Evolutionary conservation across 2,888 invertebrate genomes (phyloP).

Genomic region (Cosmorhoe ocellata): DNA sequence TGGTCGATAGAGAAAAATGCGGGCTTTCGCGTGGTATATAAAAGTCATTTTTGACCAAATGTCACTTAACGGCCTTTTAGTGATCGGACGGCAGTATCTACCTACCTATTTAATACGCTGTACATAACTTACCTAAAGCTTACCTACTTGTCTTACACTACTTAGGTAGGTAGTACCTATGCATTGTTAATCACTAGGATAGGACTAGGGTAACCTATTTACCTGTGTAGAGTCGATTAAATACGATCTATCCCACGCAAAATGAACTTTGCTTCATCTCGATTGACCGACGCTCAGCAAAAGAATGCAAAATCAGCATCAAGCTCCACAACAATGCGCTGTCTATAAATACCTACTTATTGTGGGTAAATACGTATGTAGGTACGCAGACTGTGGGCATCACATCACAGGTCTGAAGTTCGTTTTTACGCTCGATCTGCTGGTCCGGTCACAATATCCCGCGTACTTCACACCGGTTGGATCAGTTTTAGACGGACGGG

Average conservation of each 20-base stretch:
- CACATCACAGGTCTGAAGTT: constrained; percentile 29
- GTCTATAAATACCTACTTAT: constrained; percentile 24
- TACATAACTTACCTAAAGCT: too few species aligned
- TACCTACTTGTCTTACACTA: too few species aligned
- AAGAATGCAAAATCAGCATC: constrained; percentile 31
- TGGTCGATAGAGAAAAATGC: too few species aligned
- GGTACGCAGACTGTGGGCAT: background rate
- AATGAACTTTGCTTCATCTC: constrained; percentile 25
- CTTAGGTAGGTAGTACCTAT: too few species aligned
- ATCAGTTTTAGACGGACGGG: constrained; percentile 71
- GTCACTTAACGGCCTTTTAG: too few species aligned
- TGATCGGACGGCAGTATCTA: too few species aligned
- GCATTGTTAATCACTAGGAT: too few species aligned
- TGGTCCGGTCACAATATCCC: constrained; percentile 53
- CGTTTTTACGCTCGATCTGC: constrained; percentile 42
- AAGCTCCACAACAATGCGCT: constrained; percentile 38
- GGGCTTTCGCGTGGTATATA: too few species aligned
- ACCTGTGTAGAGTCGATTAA: too few species aligned
- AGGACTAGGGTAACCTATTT: background rate
- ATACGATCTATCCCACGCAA: background rate
- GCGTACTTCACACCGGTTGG: constrained; percentile 71
- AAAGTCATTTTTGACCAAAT: too few species aligned
- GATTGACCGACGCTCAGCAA: constrained; percentile 28
- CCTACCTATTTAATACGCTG: too few species aligned
- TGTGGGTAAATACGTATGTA: constrained; percentile 10